Percentiles rank a stretch among this genome's conserved stretches.
These are phyloP conservation scores for Geotrypetes seraphini DNA, from an alignment of 2,797 vertebrate species.

Conservation along the genomic window DNA sequence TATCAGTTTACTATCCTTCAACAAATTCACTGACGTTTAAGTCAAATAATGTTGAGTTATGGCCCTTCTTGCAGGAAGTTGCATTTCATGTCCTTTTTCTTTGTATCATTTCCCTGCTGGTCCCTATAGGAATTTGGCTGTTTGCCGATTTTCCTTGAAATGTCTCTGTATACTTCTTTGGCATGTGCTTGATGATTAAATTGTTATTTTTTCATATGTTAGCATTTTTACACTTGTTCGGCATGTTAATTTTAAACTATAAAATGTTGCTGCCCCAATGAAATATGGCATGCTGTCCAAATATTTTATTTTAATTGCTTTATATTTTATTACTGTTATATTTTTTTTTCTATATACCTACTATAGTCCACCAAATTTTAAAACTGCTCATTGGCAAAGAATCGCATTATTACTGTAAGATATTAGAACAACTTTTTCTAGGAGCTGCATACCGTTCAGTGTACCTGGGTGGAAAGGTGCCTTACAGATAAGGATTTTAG, in stretches of 20 bases:
- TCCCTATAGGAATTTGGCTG: conserved; percentile 47
- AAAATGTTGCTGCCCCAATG: conserved; percentile 18
- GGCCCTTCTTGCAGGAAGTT: conserved; percentile 50
- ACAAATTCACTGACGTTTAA: conserved; percentile 50
- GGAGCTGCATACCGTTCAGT: conserved; percentile 5
- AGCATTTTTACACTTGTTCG: conserved; percentile 20
- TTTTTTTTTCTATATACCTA: conserved; percentile 16
- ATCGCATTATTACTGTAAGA: not conserved
- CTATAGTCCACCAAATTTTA: not conserved
- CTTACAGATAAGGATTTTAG: conserved; percentile 1
- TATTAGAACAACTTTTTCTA: conserved; percentile 15
- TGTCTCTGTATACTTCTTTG: conserved; percentile 29
- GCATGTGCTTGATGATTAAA: conserved; percentile 31
- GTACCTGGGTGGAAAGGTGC: conserved; percentile 14
- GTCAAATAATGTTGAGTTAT: conserved; percentile 67
- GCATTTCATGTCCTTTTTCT: conserved; percentile 58
- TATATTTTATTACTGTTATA: conserved; percentile 2
- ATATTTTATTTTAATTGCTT: conserved; percentile 25
- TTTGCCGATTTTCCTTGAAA: conserved; percentile 32
- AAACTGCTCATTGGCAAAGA: too few relatives aligned
- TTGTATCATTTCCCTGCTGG: conserved; percentile 43
- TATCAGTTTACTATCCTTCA: conserved; percentile 57
- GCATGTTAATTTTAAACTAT: conserved; percentile 26
- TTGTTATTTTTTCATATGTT: conserved; percentile 29
- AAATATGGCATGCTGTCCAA: not conserved